Base-by-base conservation (phyloP, 2,113 vertebrate species). In the Rafetus swinhoei region DNA sequence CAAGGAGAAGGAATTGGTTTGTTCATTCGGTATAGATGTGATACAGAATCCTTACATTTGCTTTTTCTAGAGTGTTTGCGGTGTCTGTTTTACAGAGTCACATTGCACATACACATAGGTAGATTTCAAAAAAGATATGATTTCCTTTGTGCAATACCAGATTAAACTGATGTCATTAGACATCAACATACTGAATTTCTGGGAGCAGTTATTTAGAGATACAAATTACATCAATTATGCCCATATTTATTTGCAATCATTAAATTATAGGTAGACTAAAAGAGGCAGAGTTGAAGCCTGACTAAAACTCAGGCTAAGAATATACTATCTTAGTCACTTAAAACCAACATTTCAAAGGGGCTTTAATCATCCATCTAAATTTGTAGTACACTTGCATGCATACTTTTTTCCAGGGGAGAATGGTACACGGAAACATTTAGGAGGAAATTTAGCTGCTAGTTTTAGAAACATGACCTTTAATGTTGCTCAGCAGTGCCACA, bases 401-500 rank as follows among this genome's bases (percentile, higher is more conserved):
- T 7, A 21, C 18, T 72, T 72, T 27, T 72, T n/a, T 72, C 32
- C 65, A 72, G 65, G 0, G 2, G 18, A 7, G 65, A 72, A 18
- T 19, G n/a, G n/a, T 35, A 4, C 16, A 72, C n/a, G 65, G 18
- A 19, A 72, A 72, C 35, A 35, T 5, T 35, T 35, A 35, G n/a
- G 9, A 72, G 18, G 32, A 72, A 72, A 72, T 72, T 72, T 72
- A 72, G n/a, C 6, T 35, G n/a, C 65, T 35, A 72, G n/a, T 16
- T 81, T 52, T 35, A 21, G 11, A 86, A 90, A 79, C 1, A 1
- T 7, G 16, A 74, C 6, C 1, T 39, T 86, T 69, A 29, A 1
- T 2, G 9, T 27, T 12, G 52, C 4, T 84, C 76, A 21, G 22
- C 81, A 57, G 84, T 15, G 52, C 29, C 0, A 0, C 55, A 53